Conservation (phyloP, 2,113 vertebrate genomes). For the Salvator merianae region DNA sequence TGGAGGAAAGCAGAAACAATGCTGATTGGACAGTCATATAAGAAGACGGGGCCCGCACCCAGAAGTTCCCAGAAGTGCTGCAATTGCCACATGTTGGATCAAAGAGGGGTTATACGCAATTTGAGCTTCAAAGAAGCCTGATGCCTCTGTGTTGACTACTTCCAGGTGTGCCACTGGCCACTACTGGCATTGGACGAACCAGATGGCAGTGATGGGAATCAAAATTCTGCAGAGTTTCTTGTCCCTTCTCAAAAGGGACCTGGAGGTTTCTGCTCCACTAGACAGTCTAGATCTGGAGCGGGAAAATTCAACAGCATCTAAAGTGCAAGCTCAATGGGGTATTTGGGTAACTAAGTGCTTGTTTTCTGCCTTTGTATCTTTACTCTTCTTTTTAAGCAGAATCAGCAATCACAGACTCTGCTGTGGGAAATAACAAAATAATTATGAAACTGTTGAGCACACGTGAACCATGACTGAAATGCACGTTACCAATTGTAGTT, state of each 20-base stretch:
- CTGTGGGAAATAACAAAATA: constrained; percentile 8
- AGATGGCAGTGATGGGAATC: no score
- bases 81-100: no score
- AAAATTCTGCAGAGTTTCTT: no score
- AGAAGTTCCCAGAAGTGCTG: no score
- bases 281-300: neutral
- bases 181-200: no score
- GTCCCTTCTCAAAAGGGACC: neutral
- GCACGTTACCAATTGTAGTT: constrained; percentile 17
- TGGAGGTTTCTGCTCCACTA: neutral
- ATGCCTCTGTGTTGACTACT: no score
- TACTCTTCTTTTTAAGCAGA: neutral
- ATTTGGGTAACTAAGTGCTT: neutral
- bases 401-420: neutral
- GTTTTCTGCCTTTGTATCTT: neutral
- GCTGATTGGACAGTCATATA: no score
- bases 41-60: no score
- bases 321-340: neutral
- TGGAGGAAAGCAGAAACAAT: no score
- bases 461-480: constrained; percentile 15
- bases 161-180: no score
- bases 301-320: neutral
- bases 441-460: constrained; percentile 19
- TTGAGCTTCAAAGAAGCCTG: no score
- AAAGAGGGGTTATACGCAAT: no score